Percentiles rank a stretch among this genome's conserved stretches.
phyloP scores from a whole-genome alignment of 2,797 vertebrate genomes.

The Coregonus ussuriensis region DNA sequence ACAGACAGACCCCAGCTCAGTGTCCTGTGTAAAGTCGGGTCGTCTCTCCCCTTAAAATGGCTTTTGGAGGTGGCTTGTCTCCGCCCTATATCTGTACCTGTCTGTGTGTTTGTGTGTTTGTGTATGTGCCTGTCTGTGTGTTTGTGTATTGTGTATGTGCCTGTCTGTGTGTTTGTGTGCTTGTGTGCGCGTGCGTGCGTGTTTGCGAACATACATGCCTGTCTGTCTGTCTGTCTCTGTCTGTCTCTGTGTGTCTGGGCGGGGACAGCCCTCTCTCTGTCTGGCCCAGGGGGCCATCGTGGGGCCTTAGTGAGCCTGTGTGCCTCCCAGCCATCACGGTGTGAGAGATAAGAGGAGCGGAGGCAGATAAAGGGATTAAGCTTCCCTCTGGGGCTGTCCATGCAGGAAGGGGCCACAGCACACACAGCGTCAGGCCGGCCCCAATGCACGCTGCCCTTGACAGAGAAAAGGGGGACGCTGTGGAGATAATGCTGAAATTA shows the following conservation, averaged over 20 bases:
- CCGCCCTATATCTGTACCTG: neutral
- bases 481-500: slow-evolving; percentile 64
- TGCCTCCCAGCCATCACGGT: slow-evolving; percentile 53
- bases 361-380: slow-evolving; percentile 71
- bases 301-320: slow-evolving; percentile 53
- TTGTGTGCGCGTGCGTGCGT: too few relatives aligned
- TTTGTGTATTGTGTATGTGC: neutral
- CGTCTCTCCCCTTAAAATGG: slow-evolving; percentile 50
- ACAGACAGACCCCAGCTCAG: slow-evolving; percentile 49
- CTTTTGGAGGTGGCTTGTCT: slow-evolving; percentile 38
- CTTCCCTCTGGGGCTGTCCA: slow-evolving; percentile 55
- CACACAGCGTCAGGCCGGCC: slow-evolving; percentile 48
- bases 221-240: neutral
- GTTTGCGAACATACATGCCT: too few relatives aligned
- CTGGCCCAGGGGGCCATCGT: slow-evolving; percentile 45
- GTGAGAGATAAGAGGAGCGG: slow-evolving; percentile 63
- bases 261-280: slow-evolving; percentile 54
- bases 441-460: slow-evolving; percentile 53
- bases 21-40: slow-evolving; percentile 65
- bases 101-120: neutral
- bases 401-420: slow-evolving; percentile 59
- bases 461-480: slow-evolving; percentile 42
- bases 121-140: too few relatives aligned
- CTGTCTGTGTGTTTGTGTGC: too few relatives aligned
- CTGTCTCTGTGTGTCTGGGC: slow-evolving; percentile 6